Conservation (phyloP, 1,140 invertebrate species). For the Apis laboriosa region DNA sequence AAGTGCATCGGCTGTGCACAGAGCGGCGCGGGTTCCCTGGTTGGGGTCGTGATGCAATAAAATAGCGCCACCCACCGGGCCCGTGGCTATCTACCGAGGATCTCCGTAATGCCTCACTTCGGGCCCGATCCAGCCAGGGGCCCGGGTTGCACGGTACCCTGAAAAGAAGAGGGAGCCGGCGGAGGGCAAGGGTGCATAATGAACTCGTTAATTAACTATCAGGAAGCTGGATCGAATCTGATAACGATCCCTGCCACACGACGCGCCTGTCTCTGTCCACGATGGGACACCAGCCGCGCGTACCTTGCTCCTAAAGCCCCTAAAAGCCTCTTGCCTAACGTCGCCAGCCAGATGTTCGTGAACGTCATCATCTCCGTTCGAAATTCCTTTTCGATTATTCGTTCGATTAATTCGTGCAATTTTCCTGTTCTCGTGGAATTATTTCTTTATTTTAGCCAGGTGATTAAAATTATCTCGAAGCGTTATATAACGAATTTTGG, state of each 20-base stretch:
- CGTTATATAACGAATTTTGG: too few relatives aligned
- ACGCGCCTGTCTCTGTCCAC: constrained; percentile 73
- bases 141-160: constrained; percentile 53
- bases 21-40: constrained; percentile 39
- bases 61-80: constrained; percentile 80
- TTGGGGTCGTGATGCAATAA: constrained; percentile 79
- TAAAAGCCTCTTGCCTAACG: constrained; percentile 7
- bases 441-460: too few relatives aligned
- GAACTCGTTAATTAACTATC: constrained; percentile 82
- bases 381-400: not conserved
- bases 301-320: constrained; percentile 42
- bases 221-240: constrained; percentile 80
- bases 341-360: constrained; percentile 15
- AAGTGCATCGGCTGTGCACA: constrained; percentile 47
- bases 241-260: constrained; percentile 78
- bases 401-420: too few relatives aligned
- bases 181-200: constrained; percentile 79
- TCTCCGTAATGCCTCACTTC: constrained; percentile 80
- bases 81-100: constrained; percentile 74
- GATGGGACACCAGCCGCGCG: constrained; percentile 61
- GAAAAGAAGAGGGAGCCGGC: constrained; percentile 61
- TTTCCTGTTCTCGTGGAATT: too few relatives aligned
- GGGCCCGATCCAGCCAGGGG: constrained; percentile 52
- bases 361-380: not conserved
- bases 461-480: too few relatives aligned